Percentiles rank a stretch among this genome's conserved stretches.
Evolutionary conservation across 53 echinoderm and acorn worm genomes (phyloP).

Genomic region (Arbacia lixula): DNA sequence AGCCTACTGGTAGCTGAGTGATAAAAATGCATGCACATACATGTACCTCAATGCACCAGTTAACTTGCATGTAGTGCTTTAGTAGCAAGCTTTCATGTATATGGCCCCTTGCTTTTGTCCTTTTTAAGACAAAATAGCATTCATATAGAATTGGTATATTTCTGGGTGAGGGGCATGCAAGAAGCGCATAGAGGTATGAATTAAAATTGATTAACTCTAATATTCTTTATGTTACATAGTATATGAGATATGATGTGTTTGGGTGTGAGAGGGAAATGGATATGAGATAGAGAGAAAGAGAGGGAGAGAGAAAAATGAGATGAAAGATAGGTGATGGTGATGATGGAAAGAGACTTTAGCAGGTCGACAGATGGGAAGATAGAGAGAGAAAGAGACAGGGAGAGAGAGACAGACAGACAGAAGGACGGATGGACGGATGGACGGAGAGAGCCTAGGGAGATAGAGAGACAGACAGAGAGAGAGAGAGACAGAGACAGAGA

Average conservation of each 20-base stretch:
- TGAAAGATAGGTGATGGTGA: neutral
- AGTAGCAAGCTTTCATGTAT: too few relatives aligned
- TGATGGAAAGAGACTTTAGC: neutral
- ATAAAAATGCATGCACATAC: too few relatives aligned
- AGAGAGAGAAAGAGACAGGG: conserved; percentile 8
- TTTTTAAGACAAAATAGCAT: too few relatives aligned
- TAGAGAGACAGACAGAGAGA: neutral
- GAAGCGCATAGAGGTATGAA: too few relatives aligned
- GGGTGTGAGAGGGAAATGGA: neutral
- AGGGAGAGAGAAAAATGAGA: neutral
- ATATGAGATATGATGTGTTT: conserved; percentile 7
- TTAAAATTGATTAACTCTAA: too few relatives aligned
- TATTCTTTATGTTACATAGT: conserved; percentile 18
- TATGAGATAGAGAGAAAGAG: neutral
- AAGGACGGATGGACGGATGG: neutral
- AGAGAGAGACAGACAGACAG: conserved; percentile 3
- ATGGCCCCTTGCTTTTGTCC: too few relatives aligned
- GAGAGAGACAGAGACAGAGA: neutral
- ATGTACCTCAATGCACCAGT: too few relatives aligned
- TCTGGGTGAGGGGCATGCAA: too few relatives aligned
- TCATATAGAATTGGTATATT: too few relatives aligned
- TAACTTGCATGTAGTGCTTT: too few relatives aligned
- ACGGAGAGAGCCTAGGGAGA: neutral
- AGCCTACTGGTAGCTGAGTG: too few relatives aligned
- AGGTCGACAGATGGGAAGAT: neutral